These are phyloP conservation scores for Campylomormyrus tamandua DNA, from an alignment of 2,113 vertebrate genomes.

Conservation along the genomic window DNA sequence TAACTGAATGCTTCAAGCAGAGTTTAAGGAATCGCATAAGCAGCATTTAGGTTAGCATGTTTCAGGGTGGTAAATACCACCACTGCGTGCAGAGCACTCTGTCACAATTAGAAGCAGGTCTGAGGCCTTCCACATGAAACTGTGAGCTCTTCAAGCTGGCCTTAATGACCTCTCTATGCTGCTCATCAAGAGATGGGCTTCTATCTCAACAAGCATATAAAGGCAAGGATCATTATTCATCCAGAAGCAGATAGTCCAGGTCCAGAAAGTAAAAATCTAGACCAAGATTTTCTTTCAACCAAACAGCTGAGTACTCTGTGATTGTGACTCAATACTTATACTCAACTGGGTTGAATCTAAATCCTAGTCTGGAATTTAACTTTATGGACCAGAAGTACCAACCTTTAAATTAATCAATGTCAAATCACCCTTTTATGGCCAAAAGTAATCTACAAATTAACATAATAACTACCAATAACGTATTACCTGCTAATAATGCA, in stretches of 20 bases:
- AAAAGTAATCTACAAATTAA: neutral
- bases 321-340: neutral
- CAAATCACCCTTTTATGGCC: slow-evolving; percentile 10
- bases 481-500: neutral
- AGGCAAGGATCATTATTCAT: neutral
- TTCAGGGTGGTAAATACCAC: neutral
- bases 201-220: neutral
- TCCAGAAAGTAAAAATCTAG: neutral
- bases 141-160: neutral
- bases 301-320: neutral
- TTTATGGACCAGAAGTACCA: neutral
- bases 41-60: neutral
- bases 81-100: neutral
- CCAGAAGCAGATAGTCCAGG: neutral
- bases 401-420: slow-evolving; percentile 10
- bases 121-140: neutral
- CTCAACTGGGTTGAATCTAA: neutral
- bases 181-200: neutral
- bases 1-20: neutral
- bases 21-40: neutral
- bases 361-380: neutral
- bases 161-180: neutral
- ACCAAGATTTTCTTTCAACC: neutral
- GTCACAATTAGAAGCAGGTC: neutral
- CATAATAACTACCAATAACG: neutral